A percentile compares a stretch with the other conserved stretches of the same genome.
These are phyloP conservation scores for Momotus momota DNA, from an alignment of 2,797 vertebrate genomes.

Conservation along the genomic window DNA sequence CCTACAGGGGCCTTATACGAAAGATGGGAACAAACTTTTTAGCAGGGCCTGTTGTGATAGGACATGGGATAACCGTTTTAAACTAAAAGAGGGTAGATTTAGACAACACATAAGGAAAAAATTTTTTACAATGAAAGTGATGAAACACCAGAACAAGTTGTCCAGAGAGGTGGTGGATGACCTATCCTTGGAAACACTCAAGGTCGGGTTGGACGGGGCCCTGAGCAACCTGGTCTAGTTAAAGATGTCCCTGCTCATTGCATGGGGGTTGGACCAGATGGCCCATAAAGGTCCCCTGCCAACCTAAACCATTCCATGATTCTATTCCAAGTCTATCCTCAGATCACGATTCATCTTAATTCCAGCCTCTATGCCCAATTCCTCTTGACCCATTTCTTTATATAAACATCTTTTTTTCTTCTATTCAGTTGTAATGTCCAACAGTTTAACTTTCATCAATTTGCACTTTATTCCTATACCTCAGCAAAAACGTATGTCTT, in stretches of 20 bases:
- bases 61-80: background rate
- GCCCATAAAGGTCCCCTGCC: background rate
- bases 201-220: background rate
- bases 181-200: background rate
- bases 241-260: background rate
- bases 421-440: background rate
- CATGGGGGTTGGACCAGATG: background rate
- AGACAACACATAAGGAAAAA: background rate
- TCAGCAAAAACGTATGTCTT: background rate
- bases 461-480: background rate
- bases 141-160: background rate
- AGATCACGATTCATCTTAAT: background rate
- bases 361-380: background rate
- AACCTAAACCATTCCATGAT: background rate
- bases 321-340: background rate
- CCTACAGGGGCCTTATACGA: no score
- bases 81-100: background rate
- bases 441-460: background rate
- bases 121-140: background rate
- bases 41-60: background rate
- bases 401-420: background rate
- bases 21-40: no score
- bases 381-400: background rate
- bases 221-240: background rate
- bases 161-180: background rate